Evolutionary conservation across 2,797 vertebrate genomes (phyloP).

Genomic region (Odontamblyopus rebecca): DNA sequence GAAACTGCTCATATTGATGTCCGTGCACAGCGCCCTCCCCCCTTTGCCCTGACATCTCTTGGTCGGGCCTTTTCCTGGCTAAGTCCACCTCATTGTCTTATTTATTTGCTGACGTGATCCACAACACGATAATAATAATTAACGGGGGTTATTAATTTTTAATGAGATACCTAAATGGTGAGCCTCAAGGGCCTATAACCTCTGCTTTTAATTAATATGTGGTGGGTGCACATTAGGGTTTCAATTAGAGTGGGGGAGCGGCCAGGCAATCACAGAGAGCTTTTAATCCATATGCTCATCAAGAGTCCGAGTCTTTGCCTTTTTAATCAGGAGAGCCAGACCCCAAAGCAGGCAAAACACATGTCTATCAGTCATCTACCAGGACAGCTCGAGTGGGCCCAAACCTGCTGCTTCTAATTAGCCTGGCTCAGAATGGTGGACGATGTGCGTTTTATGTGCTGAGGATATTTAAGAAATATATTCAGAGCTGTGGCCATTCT

Average conservation of each 20-base stretch:
- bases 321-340: constrained; percentile 77
- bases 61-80: constrained; percentile 7
- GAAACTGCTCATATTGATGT: constrained; percentile 33
- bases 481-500: not conserved
- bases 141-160: constrained; percentile 83
- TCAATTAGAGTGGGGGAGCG: constrained; percentile 80
- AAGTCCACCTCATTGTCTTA: constrained; percentile 64
- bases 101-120: constrained; percentile 74
- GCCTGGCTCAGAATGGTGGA: constrained; percentile 55
- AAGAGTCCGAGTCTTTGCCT: constrained; percentile 73
- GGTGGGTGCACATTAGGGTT: constrained; percentile 78
- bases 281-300: constrained; percentile 82
- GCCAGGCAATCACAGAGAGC: constrained; percentile 71
- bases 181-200: constrained; percentile 77
- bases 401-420: constrained; percentile 67
- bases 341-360: constrained; percentile 61
- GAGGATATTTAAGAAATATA: not conserved
- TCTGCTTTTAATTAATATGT: constrained; percentile 83
- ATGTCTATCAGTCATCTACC: constrained; percentile 67
- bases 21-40: constrained; percentile 17
- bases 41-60: constrained; percentile 26
- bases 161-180: constrained; percentile 81
- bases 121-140: constrained; percentile 81
- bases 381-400: constrained; percentile 47
- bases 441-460: not conserved